A percentile compares a stretch with the other conserved stretches of the same genome.
phyloP scores from a whole-genome alignment of 2,113 vertebrate genomes.

The Anoura caudifer region DNA sequence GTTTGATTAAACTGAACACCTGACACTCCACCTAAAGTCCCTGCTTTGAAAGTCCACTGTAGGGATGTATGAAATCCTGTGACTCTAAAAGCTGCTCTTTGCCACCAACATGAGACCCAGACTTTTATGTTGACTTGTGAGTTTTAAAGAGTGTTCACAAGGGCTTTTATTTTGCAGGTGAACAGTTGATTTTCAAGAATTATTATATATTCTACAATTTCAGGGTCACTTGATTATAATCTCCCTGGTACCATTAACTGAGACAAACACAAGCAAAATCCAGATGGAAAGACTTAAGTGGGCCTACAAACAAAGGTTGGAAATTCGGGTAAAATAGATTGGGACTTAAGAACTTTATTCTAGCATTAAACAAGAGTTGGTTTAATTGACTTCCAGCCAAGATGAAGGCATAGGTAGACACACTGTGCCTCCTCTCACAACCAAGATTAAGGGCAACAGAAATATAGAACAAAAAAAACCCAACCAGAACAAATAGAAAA shows the following conservation, averaged over 20 bases:
- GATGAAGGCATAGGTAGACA: no score
- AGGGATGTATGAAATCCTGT: neutral
- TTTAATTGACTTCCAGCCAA: conserved; percentile 38
- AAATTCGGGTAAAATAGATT: neutral
- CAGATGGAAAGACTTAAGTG: neutral
- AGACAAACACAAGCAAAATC: neutral
- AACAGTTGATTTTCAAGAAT: neutral
- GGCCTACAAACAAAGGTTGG: neutral
- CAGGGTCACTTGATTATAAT: neutral
- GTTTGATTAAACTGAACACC: neutral
- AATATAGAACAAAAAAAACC: no score
- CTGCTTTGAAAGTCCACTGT: neutral
- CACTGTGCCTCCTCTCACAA: no score
- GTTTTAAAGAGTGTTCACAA: neutral
- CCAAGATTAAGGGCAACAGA: no score
- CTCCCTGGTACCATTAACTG: neutral
- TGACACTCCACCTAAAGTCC: neutral
- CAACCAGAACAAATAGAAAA: no score
- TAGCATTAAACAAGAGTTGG: neutral
- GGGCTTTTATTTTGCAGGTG: neutral
- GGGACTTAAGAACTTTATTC: neutral
- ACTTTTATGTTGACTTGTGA: neutral
- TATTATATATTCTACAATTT: neutral
- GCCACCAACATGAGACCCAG: neutral
- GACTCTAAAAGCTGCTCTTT: neutral